Percentiles rank a stretch among this genome's conserved stretches.
phyloP scores from a whole-genome alignment of 2,888 invertebrate species.

The Cheilosia variabilis region DNA sequence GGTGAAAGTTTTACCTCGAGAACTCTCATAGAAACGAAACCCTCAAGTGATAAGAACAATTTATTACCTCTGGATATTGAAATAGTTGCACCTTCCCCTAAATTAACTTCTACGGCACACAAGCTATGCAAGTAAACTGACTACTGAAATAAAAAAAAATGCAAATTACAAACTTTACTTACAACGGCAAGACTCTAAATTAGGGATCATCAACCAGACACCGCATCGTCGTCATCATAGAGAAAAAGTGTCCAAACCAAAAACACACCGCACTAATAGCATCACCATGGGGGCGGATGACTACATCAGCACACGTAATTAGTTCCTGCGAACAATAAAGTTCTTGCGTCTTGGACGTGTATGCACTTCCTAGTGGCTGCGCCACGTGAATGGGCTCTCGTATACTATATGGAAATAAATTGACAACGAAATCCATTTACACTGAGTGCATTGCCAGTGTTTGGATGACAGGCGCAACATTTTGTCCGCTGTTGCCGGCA shows the following conservation, averaged over 20 bases:
- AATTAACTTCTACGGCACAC: slow-evolving; percentile 4
- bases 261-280: slow-evolving; percentile 44
- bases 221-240: not conserved
- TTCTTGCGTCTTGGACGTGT: not conserved
- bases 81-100: slow-evolving; percentile 27
- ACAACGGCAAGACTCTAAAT: slow-evolving; percentile 2
- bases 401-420: slow-evolving; percentile 40
- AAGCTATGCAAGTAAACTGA: slow-evolving; percentile 1
- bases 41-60: slow-evolving; percentile 55
- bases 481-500: slow-evolving; percentile 30
- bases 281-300: slow-evolving; percentile 9
- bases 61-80: slow-evolving; percentile 56
- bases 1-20: slow-evolving; percentile 20
- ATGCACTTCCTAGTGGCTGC: slow-evolving; percentile 62
- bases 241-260: slow-evolving; percentile 11
- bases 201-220: slow-evolving; percentile 43
- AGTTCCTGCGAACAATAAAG: no score
- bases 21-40: slow-evolving; percentile 10
- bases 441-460: slow-evolving; percentile 60
- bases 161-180: not conserved
- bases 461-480: slow-evolving; percentile 32
- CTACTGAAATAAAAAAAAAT: no score
- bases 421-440: slow-evolving; percentile 68
- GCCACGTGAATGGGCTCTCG: slow-evolving; percentile 50
- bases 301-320: not conserved